phyloP scores from a whole-genome alignment of 2,113 vertebrate genomes.

The Vicugna pacos region DNA sequence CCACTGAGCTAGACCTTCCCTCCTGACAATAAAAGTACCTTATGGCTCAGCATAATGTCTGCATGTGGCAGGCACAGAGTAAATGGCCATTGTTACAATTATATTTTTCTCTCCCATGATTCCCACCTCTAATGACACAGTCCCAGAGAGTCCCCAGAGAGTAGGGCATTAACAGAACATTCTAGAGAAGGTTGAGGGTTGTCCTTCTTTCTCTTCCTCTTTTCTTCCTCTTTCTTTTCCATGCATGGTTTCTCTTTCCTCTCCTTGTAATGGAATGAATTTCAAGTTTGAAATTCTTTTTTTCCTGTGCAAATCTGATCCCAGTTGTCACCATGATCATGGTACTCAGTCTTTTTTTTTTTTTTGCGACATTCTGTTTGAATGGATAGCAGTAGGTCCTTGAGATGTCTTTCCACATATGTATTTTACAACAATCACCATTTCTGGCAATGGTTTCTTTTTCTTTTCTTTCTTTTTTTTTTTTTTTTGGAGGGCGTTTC shows the following conservation, averaged over 20 bases:
- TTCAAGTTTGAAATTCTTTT: background rate
- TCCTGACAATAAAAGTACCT: background rate
- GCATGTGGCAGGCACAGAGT: background rate
- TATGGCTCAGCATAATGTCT: background rate
- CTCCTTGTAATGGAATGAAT: background rate
- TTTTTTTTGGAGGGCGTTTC: constrained; percentile 49
- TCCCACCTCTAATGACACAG: background rate
- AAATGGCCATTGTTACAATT: background rate
- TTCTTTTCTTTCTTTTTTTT: constrained; percentile 2
- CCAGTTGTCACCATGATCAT: background rate
- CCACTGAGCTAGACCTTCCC: too few species aligned
- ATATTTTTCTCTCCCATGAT: background rate
- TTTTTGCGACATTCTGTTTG: background rate
- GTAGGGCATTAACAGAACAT: background rate
- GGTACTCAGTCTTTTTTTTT: background rate
- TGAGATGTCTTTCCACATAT: background rate
- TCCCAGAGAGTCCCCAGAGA: background rate
- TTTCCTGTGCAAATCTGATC: background rate
- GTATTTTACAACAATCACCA: background rate
- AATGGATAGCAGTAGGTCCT: background rate
- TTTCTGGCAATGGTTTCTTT: constrained; percentile 37
- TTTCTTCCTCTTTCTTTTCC: background rate
- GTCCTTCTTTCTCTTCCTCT: background rate
- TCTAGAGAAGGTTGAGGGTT: background rate
- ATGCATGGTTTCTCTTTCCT: background rate